Percentiles rank a stretch among this genome's conserved stretches.
These are phyloP conservation scores for Decapterus maruadsi DNA, from an alignment of 2,797 vertebrate species.

Conservation along the genomic window DNA sequence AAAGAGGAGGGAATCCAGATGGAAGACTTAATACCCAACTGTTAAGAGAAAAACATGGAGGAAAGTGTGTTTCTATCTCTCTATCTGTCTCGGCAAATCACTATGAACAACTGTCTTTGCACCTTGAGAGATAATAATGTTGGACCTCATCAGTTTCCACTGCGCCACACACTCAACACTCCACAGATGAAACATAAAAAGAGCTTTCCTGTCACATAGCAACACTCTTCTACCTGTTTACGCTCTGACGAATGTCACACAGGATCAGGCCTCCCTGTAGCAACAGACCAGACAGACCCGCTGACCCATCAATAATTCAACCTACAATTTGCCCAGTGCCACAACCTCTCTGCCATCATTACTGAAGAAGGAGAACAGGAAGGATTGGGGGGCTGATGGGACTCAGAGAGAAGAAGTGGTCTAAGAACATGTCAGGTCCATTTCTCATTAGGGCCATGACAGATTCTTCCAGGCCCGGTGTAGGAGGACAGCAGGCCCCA, in stretches of 20 bases:
- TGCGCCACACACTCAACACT: not conserved
- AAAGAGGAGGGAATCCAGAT: conserved; percentile 26
- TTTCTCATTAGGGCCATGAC: conserved; percentile 71
- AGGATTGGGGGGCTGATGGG: conserved; percentile 42
- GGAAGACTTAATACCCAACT: conserved; percentile 31
- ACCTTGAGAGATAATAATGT: conserved; percentile 38
- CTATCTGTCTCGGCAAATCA: conserved; percentile 31
- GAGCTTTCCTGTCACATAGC: conserved; percentile 45
- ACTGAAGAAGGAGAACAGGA: conserved; percentile 34
- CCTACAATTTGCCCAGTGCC: conserved; percentile 55
- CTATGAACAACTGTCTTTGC: conserved; percentile 22
- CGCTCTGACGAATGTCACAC: conserved; percentile 48
- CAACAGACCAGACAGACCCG: conserved; percentile 45
- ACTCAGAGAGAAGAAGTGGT: conserved; percentile 33
- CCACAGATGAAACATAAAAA: conserved; percentile 30
- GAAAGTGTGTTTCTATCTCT: conserved; percentile 20
- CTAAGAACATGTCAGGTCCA: conserved; percentile 67
- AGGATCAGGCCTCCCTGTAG: conserved; percentile 27
- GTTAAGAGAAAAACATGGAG: conserved; percentile 22
- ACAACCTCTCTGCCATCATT: conserved; percentile 54
- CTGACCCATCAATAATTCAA: conserved; percentile 75
- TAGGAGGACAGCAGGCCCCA: conserved; percentile 64
- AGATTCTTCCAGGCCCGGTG: conserved; percentile 50
- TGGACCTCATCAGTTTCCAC: conserved; percentile 35
- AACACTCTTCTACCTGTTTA: conserved; percentile 50